phyloP scores from a whole-genome alignment of 1,140 invertebrate genomes.

The Brachionus sp. region DNA sequence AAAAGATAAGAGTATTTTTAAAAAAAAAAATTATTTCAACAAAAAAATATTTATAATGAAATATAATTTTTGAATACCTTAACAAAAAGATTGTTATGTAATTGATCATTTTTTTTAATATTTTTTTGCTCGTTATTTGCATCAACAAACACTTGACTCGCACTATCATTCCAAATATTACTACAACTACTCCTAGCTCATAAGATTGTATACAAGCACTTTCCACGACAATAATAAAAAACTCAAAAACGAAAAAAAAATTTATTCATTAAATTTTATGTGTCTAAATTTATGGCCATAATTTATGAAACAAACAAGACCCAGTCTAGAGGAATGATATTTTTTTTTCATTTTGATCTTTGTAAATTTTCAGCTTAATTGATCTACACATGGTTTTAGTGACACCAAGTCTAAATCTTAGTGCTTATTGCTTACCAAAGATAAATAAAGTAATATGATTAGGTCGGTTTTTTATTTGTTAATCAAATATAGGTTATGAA shows the following conservation, averaged over 20 bases:
- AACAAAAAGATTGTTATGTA: neutral
- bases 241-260: neutral
- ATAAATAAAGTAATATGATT: slow-evolving; percentile 6
- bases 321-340: neutral
- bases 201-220: neutral
- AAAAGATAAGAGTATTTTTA: neutral
- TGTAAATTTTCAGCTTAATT: neutral
- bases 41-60: neutral
- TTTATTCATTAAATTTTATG: slow-evolving; percentile 5
- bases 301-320: slow-evolving; percentile 7
- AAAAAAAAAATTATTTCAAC: neutral
- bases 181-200: neutral
- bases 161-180: neutral
- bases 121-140: neutral
- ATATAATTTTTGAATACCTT: neutral
- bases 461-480: neutral
- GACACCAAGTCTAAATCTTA: neutral
- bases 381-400: neutral
- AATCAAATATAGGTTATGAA: neutral
- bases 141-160: slow-evolving; percentile 7
- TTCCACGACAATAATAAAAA: neutral
- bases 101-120: neutral
- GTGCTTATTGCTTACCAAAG: neutral
- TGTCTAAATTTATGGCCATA: neutral
- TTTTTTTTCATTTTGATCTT: neutral